Percentiles rank a stretch among this genome's conserved stretches.
These are phyloP conservation scores for Tipula helvola DNA, from an alignment of 2,888 invertebrate species.

Conservation along the genomic window DNA sequence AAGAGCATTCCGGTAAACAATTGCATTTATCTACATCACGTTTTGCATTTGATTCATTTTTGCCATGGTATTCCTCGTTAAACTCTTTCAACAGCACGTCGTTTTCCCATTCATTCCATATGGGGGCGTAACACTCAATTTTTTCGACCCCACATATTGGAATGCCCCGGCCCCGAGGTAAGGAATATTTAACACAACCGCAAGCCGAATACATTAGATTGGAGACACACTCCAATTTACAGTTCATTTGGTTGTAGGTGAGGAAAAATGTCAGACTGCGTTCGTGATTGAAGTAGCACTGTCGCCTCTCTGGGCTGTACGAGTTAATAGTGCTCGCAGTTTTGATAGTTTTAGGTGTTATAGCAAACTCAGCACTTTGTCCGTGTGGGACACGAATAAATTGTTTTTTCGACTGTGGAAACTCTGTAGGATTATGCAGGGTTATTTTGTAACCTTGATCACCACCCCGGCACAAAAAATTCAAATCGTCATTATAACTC, in stretches of 20 bases:
- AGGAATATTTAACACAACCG: neutral
- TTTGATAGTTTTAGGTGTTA: neutral
- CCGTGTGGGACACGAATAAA: neutral
- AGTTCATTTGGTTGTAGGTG: neutral
- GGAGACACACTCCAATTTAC: neutral
- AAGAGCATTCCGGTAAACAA: neutral
- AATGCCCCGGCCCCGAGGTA: neutral
- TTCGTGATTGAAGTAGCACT: neutral
- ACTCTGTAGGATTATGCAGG: neutral
- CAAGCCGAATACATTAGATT: neutral
- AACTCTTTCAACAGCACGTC: neutral
- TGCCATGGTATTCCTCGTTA: neutral
- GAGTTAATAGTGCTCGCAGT: neutral
- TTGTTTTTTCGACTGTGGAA: neutral
- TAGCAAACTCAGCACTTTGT: neutral
- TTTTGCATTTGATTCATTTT: neutral
- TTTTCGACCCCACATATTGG: neutral
- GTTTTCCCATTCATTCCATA: neutral
- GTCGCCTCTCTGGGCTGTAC: neutral
- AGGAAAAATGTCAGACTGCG: neutral
- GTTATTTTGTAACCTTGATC: constrained; percentile 4
- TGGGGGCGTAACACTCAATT: neutral
- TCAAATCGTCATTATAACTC: neutral
- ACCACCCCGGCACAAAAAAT: neutral
- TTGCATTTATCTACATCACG: neutral